These are phyloP conservation scores for Oligia latruncula DNA, from an alignment of 2,888 invertebrate species.

Conservation along the genomic window DNA sequence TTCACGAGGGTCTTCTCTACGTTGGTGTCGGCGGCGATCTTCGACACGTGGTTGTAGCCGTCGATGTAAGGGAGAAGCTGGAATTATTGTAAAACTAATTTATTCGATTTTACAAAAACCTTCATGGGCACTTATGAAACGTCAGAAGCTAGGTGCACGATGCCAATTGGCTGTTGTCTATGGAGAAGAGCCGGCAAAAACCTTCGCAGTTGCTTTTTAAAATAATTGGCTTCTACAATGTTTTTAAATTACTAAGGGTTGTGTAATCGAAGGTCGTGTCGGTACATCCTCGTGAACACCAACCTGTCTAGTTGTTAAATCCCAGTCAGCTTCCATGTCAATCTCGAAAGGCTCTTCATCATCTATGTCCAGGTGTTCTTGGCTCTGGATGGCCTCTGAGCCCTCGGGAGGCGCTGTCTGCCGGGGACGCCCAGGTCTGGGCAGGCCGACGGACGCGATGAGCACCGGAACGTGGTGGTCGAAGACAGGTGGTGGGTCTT, in stretches of 20 bases:
- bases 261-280: background rate
- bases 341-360: slow-evolving; percentile 89
- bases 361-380: slow-evolving; percentile 88
- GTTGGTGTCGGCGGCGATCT: slow-evolving; percentile 96
- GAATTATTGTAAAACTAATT: slow-evolving; percentile 57
- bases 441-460: slow-evolving; percentile 87
- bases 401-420: slow-evolving; percentile 70
- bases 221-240: background rate
- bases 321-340: slow-evolving; percentile 93
- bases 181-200: background rate
- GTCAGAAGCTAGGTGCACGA: background rate
- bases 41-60: slow-evolving; percentile 97
- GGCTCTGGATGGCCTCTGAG: slow-evolving; percentile 71
- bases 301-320: slow-evolving; percentile 98
- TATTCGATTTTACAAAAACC: background rate
- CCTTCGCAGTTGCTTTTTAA: background rate
- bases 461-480: slow-evolving; percentile 98
- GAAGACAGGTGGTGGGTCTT: slow-evolving; percentile 94
- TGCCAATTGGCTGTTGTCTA: background rate
- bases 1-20: slow-evolving; percentile 98
- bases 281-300: background rate
- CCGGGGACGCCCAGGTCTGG: slow-evolving; percentile 82
- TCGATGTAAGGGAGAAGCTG: slow-evolving; percentile 96
- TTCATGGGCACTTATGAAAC: background rate
- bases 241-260: too few relatives aligned